phyloP scores from a whole-genome alignment of 37 sponge, comb jelly and placozoan species.

The Dysidea cf. avara region DNA sequence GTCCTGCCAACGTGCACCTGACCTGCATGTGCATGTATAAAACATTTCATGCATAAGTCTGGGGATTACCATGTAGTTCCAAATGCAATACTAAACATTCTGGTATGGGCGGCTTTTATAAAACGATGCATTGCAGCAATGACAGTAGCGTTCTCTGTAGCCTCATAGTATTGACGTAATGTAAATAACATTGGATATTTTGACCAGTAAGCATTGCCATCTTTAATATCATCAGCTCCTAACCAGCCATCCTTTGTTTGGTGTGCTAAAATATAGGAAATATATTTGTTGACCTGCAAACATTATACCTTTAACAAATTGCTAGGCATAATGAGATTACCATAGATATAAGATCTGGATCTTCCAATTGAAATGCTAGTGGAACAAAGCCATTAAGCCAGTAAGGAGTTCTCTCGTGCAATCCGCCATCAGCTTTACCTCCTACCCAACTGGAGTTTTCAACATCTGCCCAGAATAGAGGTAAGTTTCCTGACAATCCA shows the following conservation, averaged over 20 bases:
- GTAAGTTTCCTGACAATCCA: conserved; percentile 70
- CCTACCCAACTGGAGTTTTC: conserved; percentile 75
- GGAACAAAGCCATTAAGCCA: conserved; percentile 84
- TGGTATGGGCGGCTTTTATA: conserved; percentile 38
- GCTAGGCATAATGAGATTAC: background rate
- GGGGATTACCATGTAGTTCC: conserved; percentile 38
- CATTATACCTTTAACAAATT: background rate
- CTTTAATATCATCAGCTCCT: conserved; percentile 51
- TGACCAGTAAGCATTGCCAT: conserved; percentile 75
- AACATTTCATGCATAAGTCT: background rate
- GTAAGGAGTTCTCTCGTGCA: conserved; percentile 79
- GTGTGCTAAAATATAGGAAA: conserved; percentile 56
- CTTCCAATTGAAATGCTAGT: conserved; percentile 68
- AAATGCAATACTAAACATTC: conserved; percentile 42
- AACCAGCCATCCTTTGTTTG: conserved; percentile 68
- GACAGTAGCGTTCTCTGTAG: conserved; percentile 33
- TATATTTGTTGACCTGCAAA: conserved; percentile 42
- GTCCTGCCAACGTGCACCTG: conserved; percentile 70
- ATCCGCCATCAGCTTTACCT: conserved; percentile 51
- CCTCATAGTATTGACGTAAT: conserved; percentile 68
- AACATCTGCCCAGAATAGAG: conserved; percentile 74
- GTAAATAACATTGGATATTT: conserved; percentile 58
- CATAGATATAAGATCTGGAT: conserved; percentile 14
- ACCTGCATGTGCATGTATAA: conserved; percentile 16
- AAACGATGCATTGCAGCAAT: conserved; percentile 69